Evolutionary conservation across 2,113 vertebrate species (phyloP).

Genomic region (Guaruba guarouba): DNA sequence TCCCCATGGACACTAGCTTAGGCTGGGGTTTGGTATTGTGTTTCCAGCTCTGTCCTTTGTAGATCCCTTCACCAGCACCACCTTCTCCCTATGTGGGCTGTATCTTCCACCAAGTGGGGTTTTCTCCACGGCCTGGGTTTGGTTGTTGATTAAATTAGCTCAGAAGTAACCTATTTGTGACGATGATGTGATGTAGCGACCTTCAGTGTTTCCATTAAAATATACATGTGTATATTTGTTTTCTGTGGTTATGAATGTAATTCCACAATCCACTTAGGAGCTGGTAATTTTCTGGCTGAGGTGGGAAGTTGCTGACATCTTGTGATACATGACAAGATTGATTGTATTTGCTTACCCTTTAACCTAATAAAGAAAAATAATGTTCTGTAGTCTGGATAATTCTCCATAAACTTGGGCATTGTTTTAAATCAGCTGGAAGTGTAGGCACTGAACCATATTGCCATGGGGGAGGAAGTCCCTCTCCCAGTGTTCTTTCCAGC

Average conservation of each 20-base stretch:
- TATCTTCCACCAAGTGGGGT: neutral
- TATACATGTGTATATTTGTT: constrained; percentile 17
- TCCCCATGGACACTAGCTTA: neutral
- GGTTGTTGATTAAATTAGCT: neutral
- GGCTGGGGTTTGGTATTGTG: neutral
- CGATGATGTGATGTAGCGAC: neutral
- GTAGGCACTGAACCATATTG: neutral
- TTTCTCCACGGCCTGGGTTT: neutral
- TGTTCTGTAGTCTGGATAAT: constrained; percentile 32
- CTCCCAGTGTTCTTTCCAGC: neutral
- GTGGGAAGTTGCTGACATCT: constrained; percentile 69
- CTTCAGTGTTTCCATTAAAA: constrained; percentile 37
- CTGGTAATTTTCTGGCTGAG: constrained; percentile 59
- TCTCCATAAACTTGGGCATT: constrained; percentile 16
- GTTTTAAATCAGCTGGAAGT: constrained; percentile 36
- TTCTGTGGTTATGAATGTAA: constrained; percentile 39
- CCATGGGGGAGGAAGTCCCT: neutral
- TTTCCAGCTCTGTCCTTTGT: neutral
- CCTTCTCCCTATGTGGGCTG: neutral
- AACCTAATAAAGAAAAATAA: constrained; percentile 70
- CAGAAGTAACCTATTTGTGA: neutral
- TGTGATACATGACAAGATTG: constrained; percentile 66
- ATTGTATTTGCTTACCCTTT: constrained; percentile 71
- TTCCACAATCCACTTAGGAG: constrained; percentile 62
- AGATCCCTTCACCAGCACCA: neutral